Evolutionary conservation across 2,113 vertebrate genomes (phyloP).

Genomic region (Callospermophilus lateralis): DNA sequence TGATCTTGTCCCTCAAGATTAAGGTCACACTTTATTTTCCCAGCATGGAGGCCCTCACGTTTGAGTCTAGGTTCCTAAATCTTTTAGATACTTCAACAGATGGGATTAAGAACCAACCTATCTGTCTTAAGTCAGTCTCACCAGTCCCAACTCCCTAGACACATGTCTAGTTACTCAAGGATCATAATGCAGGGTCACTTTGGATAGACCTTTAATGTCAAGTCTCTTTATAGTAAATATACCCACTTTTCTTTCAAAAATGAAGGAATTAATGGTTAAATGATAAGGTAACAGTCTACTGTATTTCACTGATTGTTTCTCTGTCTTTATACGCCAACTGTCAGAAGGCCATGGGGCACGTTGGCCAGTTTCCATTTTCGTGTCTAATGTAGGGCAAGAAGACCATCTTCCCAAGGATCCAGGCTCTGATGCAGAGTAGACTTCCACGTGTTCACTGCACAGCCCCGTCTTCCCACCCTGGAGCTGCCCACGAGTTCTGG

Average conservation of each 20-base stretch:
- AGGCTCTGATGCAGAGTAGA: not conserved
- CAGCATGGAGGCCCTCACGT: not conserved
- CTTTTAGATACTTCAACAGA: not conserved
- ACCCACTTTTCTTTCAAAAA: not conserved
- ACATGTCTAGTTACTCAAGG: constrained; percentile 34
- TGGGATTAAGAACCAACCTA: not conserved
- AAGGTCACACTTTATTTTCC: not conserved
- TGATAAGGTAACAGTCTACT: not conserved
- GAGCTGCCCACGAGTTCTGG: not conserved
- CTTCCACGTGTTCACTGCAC: not conserved
- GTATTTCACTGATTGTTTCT: constrained; percentile 24
- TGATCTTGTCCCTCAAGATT: not conserved
- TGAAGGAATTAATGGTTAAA: constrained; percentile 31
- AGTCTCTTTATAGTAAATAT: constrained; percentile 48
- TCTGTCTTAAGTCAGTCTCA: not conserved
- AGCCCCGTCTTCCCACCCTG: not conserved
- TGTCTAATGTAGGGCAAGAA: not conserved
- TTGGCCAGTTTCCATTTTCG: not conserved
- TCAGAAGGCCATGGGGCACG: not conserved
- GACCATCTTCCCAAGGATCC: not conserved
- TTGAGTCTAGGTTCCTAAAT: not conserved
- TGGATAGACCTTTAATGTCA: constrained; percentile 30
- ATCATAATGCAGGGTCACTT: constrained; percentile 8
- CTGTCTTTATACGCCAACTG: not conserved
- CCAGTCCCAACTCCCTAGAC: not conserved